Percentiles rank a stretch among this genome's conserved stretches.
Conservation (phyloP, 2,113 vertebrate species). For the Capricornis sumatraensis region DNA sequence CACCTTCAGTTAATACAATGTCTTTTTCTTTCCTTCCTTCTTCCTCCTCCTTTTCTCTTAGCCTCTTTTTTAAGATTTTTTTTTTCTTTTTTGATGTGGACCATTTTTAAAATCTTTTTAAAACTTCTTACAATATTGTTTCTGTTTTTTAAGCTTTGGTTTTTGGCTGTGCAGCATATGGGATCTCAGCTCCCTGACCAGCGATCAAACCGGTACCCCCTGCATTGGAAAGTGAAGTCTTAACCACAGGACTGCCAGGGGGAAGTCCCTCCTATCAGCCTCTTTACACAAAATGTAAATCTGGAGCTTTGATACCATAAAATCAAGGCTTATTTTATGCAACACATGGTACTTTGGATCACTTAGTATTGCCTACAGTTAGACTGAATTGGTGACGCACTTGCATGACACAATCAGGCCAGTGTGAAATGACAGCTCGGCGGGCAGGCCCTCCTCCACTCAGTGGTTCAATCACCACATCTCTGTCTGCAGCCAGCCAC, state of each 20-base stretch:
- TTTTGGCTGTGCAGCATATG: not conserved
- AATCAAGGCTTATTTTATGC: not conserved
- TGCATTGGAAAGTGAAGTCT: not conserved
- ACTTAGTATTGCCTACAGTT: not conserved
- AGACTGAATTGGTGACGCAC: accelerated
- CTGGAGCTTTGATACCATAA: not conserved
- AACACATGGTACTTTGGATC: not conserved
- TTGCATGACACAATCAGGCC: not conserved
- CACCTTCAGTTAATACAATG: accelerated
- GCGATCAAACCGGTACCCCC: accelerated
- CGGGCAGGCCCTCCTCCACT: not conserved
- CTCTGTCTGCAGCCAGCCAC: not conserved
- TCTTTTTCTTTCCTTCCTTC: not conserved
- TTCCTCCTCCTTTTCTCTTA: not conserved
- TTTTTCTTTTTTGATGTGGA: not conserved
- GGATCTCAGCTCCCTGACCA: not conserved
- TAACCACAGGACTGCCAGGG: not conserved
- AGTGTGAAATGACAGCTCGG: accelerated
- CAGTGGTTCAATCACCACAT: accelerated
- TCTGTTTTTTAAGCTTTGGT: not conserved
- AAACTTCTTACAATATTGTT: not conserved
- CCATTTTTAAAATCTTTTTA: not conserved
- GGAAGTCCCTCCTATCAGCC: not conserved
- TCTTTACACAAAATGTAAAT: not conserved
- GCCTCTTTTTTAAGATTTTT: not conserved